Percentiles rank a stretch among this genome's conserved stretches.
Evolutionary conservation across 2,888 invertebrate species (phyloP).

Genomic region (Galeopsomyia nigrocyanea): DNA sequence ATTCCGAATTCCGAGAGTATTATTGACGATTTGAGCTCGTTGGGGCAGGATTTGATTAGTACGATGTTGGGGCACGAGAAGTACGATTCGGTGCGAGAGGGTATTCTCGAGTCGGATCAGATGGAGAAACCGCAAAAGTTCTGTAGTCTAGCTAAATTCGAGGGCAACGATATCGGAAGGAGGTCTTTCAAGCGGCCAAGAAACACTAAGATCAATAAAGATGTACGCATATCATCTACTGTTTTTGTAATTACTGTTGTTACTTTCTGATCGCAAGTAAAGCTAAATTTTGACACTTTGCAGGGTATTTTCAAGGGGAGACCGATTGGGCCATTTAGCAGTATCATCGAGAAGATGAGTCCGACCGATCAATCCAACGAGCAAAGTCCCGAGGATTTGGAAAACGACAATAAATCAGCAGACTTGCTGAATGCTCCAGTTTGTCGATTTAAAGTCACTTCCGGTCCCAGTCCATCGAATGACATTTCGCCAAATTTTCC

Average conservation of each 20-base stretch:
- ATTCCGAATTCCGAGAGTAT: slow-evolving; percentile 83
- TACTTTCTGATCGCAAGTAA: not conserved
- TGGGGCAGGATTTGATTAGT: slow-evolving; percentile 77
- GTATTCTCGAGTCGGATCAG: slow-evolving; percentile 69
- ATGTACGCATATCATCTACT: slow-evolving; percentile 49
- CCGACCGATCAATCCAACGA: slow-evolving; percentile 15
- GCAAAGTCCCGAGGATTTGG: slow-evolving; percentile 20
- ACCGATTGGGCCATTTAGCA: slow-evolving; percentile 23
- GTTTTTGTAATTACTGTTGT: too few relatives aligned
- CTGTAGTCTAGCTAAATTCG: slow-evolving; percentile 86
- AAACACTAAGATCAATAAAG: slow-evolving; percentile 51
- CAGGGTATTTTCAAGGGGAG: slow-evolving; percentile 39
- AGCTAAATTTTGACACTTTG: slow-evolving; percentile 12
- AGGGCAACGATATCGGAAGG: slow-evolving; percentile 86
- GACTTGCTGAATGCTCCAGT: slow-evolving; percentile 58
- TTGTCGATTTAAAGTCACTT: slow-evolving; percentile 59
- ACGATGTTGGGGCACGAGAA: slow-evolving; percentile 77
- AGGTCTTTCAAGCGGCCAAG: slow-evolving; percentile 77
- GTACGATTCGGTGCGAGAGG: slow-evolving; percentile 74
- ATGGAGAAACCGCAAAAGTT: slow-evolving; percentile 75
- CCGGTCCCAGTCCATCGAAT: slow-evolving; percentile 53
- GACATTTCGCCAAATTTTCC: slow-evolving; percentile 60
- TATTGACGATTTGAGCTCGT: slow-evolving; percentile 83
- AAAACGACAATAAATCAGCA: slow-evolving; percentile 47
- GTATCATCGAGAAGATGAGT: slow-evolving; percentile 20